Percentiles rank a stretch among this genome's conserved stretches.
Evolutionary conservation across 1,140 invertebrate species (phyloP).

Genomic region (Mercenaria mercenaria): DNA sequence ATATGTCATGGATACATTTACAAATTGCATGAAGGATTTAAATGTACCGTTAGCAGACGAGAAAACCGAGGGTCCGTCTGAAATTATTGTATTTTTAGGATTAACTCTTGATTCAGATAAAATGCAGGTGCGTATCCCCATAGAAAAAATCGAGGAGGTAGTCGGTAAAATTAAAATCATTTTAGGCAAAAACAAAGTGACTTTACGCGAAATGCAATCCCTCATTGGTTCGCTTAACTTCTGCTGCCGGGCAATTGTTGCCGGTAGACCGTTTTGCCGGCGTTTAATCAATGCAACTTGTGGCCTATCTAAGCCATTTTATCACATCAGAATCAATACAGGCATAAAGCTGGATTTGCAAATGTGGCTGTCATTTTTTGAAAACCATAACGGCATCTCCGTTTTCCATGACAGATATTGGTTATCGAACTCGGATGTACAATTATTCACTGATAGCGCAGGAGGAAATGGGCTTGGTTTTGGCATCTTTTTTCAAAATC

Average conservation of each 20-base stretch:
- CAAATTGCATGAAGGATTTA: neutral
- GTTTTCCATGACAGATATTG: conserved; percentile 30
- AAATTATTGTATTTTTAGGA: conserved; percentile 56
- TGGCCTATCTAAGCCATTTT: neutral
- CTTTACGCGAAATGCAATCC: conserved; percentile 48
- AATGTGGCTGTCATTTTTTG: conserved; percentile 17
- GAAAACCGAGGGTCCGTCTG: conserved; percentile 51
- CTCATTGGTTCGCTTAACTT: conserved; percentile 65
- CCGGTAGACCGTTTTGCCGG: neutral
- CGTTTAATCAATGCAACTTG: neutral
- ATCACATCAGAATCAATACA: neutral
- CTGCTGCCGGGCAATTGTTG: conserved; percentile 31
- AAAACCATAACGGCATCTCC: neutral
- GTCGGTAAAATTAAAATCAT: neutral
- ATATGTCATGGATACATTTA: neutral
- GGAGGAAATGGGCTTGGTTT: neutral
- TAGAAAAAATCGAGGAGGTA: conserved; percentile 44
- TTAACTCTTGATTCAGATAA: conserved; percentile 48
- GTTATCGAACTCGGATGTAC: neutral
- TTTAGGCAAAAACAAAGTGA: neutral
- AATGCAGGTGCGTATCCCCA: conserved; percentile 50
- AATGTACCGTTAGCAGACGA: conserved; percentile 37
- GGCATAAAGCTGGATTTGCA: neutral
- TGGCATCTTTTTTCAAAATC: neutral
- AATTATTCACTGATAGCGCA: conserved; percentile 32